A percentile compares a stretch with the other conserved stretches of the same genome.
Conservation (phyloP, 2,797 vertebrate genomes). For the Epinephelus coioides region DNA sequence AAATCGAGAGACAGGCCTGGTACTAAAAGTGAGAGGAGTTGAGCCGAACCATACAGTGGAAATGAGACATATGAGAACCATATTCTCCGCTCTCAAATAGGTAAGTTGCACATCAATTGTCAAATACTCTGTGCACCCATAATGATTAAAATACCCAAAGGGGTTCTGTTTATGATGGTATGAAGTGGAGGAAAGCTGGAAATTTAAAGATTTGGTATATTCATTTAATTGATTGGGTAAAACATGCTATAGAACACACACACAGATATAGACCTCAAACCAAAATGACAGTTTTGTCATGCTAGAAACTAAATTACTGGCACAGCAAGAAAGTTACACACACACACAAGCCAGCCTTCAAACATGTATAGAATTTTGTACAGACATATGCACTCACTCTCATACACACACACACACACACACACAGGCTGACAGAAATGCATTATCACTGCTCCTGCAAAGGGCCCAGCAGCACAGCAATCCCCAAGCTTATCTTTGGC, state of each 20-base stretch:
- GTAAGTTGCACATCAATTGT: background rate
- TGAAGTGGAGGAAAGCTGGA: background rate
- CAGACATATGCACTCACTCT: background rate
- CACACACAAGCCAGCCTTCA: background rate
- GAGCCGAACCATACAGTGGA: too few relatives aligned
- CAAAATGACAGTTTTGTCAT: slow-evolving; percentile 2
- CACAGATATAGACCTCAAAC: background rate
- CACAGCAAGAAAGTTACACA: slow-evolving; percentile 3
- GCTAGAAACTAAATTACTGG: slow-evolving; percentile 9
- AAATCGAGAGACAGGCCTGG: too few relatives aligned
- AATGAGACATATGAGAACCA: background rate
- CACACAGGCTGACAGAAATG: slow-evolving; percentile 55
- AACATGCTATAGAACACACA: background rate
- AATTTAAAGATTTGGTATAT: background rate
- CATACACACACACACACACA: slow-evolving; percentile 13
- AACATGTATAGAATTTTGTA: background rate
- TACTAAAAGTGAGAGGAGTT: too few relatives aligned
- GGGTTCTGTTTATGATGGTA: background rate
- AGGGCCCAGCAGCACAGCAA: slow-evolving; percentile 65
- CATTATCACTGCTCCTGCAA: slow-evolving; percentile 69
- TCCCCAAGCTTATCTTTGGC: slow-evolving; percentile 75
- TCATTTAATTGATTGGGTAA: background rate
- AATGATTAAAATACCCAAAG: background rate
- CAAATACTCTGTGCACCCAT: too few relatives aligned
- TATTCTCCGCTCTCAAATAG: background rate